phyloP scores from a whole-genome alignment of 2,888 invertebrate genomes.

The Dryococelus australis region DNA sequence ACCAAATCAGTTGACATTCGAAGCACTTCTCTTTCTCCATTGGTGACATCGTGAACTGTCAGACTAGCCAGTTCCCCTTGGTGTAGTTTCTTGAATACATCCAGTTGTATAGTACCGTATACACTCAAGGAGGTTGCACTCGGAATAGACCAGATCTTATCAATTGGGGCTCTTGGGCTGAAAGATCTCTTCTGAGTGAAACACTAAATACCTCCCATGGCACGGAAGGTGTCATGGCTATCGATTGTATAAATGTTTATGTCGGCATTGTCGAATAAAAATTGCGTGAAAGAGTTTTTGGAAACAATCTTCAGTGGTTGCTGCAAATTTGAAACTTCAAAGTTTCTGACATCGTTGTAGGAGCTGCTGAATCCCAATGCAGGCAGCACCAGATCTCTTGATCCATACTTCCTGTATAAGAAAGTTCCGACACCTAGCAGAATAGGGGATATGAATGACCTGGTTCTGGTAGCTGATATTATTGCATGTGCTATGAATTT shows the following conservation, averaged over 20 bases:
- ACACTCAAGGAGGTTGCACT: not conserved
- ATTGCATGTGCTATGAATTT: not conserved
- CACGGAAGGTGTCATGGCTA: not conserved
- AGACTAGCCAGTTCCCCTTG: not conserved
- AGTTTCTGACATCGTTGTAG: not conserved
- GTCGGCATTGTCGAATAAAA: conserved; percentile 21
- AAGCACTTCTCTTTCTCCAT: not conserved
- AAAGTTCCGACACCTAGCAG: not conserved
- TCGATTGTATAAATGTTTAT: conserved; percentile 1
- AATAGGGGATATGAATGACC: not conserved
- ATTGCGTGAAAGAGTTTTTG: not conserved
- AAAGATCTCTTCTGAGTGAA: not conserved
- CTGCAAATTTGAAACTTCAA: not conserved
- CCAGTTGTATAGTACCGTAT: not conserved
- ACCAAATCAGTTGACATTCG: not conserved
- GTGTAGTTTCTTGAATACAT: not conserved
- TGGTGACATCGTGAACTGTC: not conserved
- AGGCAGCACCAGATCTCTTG: not conserved
- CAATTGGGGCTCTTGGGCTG: not conserved
- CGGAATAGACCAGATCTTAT: not conserved
- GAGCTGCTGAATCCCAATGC: not conserved
- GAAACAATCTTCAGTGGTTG: not conserved
- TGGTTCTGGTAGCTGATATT: not conserved
- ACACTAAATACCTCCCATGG: conserved; percentile 20
- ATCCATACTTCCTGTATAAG: not conserved